Evolutionary conservation across 2,797 vertebrate species (phyloP), one percentile per base, ranked within the genome.

Genomic region (Pangasius krempfi): DNA sequence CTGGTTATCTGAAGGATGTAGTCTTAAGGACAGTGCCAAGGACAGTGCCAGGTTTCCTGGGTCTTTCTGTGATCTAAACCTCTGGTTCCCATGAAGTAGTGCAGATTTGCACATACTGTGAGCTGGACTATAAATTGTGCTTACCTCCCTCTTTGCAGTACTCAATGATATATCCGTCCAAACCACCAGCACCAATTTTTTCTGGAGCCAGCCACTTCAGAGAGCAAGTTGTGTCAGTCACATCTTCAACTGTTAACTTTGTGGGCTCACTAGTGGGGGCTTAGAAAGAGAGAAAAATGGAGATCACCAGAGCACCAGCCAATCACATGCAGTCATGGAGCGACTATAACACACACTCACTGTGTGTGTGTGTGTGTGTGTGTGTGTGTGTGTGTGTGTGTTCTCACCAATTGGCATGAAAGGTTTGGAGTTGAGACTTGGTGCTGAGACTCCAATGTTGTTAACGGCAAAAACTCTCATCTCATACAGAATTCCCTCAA

Each of bases 401-500:
- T 16, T 89, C 91, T n/a, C 90, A 98, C 98, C 97, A 0, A 99
- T 97, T 3, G 98, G 98, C 97, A 98, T 98, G 94, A 99, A 99
- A 76, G 98, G 97, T 89, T 97, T 97, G 88, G 97, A 97, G 93
- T 85, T 97, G 87, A 95, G 90, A 90, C 97, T 98, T 30, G 97
- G 97, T 89, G 91, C 96, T 27, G 97, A 97, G 62, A 97, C 66
- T 0, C 98, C 98, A 0, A 99, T 98, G 92, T 96, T 95, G 6
- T 98, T 98, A 89, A 98, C 94, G 0, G 98, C 97, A 1, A 95
- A 98, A 86, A 98, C 97, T 27, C 97, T 96, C 95, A 99, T 98
- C 96, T 99, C 98, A 1, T 99, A 98, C 20, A 97, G 89, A 12
- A 98, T 2, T 0, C 98, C 98, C 92, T 99, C 98, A 60, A 99